Evolutionary conservation across 1,140 invertebrate species (phyloP), one percentile per base, ranked within the genome.

Genomic region (Diorhabda elongata): DNA sequence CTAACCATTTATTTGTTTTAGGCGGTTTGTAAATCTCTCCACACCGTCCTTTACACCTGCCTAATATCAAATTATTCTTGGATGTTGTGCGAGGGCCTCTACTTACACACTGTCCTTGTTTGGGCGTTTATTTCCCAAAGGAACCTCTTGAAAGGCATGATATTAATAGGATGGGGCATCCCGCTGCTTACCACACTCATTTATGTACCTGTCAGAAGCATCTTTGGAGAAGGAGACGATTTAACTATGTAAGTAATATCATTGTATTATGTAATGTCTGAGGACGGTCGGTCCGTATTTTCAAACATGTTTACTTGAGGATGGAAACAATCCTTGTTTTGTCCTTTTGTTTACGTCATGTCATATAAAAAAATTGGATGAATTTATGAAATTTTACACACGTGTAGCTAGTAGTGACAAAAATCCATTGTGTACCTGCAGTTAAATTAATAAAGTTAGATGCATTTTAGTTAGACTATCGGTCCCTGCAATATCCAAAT

Each of bases 81-180:
- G 96, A 96, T 95, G 92, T 85, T 96, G 67, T 94, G 93, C 80
- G 94, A 96, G 82, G 95, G 96, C 0, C 87, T 98, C 61, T 98
- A 98, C 81, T 85, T 98, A 57, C 95, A 97, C 80, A 97, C 95
- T 0, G 85, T 98, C 58, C 88, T 98, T 0, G 94, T 97, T 2
- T 89, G 90, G 61, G 92, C 95, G 2, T 98, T 98, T 81, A 92
- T 94, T 26, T 91, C 91, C 4, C 94, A 97, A 80, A 89, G 91
- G 65, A 88, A 88, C 69, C 85, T 98, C 41, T 84, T 97, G 45
- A 89, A 90, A 73, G 92, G 90, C 81, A 89, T 97, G 77, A 90
- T 92, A 78, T 82, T 87, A 26, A 86, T 94, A 44, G 96, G 95
- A 58, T 98, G 96, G 96, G 86, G 89, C 43, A 83, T 90, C 42